A percentile compares a stretch with the other conserved stretches of the same genome.
These are phyloP conservation scores for Hartigia nigra DNA, from an alignment of 2,888 invertebrate genomes.

Conservation along the genomic window DNA sequence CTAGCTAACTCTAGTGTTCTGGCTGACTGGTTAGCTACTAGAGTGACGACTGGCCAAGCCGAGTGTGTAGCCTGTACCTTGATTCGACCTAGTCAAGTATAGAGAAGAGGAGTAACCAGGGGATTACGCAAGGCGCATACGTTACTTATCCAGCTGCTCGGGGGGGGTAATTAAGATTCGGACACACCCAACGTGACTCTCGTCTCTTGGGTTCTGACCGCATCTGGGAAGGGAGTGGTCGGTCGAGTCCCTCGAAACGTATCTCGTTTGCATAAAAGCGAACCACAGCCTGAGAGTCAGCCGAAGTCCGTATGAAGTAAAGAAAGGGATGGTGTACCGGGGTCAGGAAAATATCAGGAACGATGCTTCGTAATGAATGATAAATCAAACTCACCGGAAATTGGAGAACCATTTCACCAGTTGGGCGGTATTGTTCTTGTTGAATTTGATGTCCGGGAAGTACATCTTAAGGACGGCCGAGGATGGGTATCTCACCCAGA, in stretches of 20 bases:
- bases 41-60: slow-evolving; percentile 30
- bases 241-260: slow-evolving; percentile 45
- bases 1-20: slow-evolving; percentile 11
- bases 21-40: slow-evolving; percentile 21
- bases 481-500: slow-evolving; percentile 99
- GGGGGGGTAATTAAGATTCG: slow-evolving; percentile 65
- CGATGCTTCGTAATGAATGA: slow-evolving; percentile 14
- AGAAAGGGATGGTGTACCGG: background rate
- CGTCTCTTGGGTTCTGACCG: slow-evolving; percentile 62
- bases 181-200: slow-evolving; percentile 63
- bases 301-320: background rate
- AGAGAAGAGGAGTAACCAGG: background rate
- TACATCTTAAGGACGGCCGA: slow-evolving; percentile 99
- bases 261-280: slow-evolving; percentile 54
- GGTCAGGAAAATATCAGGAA: background rate
- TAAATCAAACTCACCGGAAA: slow-evolving; percentile 81
- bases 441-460: slow-evolving; percentile 99
- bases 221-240: slow-evolving; percentile 59
- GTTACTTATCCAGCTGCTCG: slow-evolving; percentile 58
- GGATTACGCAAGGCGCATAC: slow-evolving; percentile 15
- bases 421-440: slow-evolving; percentile 99
- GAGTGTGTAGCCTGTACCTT: slow-evolving; percentile 2
- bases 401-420: slow-evolving; percentile 99
- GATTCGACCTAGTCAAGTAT: background rate
- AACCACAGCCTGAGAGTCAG: background rate